Evolutionary conservation across 2,888 invertebrate genomes (phyloP).

Genomic region (Drosophila kuntzei): DNA sequence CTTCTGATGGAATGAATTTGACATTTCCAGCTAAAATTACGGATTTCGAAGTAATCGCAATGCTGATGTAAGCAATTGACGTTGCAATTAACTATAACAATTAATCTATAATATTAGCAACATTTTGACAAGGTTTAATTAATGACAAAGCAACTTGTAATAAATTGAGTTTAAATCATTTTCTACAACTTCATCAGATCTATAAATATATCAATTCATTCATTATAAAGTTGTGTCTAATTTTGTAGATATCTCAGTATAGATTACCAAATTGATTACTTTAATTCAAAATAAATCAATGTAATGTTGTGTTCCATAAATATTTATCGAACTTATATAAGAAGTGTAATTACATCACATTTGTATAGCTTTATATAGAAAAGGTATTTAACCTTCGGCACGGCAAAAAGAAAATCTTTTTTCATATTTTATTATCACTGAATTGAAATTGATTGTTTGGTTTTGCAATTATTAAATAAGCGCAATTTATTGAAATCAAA

Average conservation of each 20-base stretch:
- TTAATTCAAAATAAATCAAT: too few species aligned
- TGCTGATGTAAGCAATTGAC: constrained; percentile 43
- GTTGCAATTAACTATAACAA: constrained; percentile 38
- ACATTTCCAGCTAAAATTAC: constrained; percentile 44
- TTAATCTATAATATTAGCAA: constrained; percentile 15
- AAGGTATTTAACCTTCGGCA: neutral
- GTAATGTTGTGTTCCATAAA: too few species aligned
- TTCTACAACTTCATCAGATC: neutral
- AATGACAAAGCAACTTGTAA: constrained; percentile 1
- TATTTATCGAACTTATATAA: too few species aligned
- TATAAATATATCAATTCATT: neutral
- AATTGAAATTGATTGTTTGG: constrained; percentile 14
- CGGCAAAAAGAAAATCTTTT: neutral
- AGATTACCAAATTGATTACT: too few species aligned
- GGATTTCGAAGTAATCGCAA: constrained; percentile 21
- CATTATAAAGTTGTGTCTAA: too few species aligned
- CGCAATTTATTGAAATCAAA: constrained; percentile 57
- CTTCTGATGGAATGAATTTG: constrained; percentile 44
- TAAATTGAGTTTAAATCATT: neutral
- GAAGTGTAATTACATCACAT: too few species aligned
- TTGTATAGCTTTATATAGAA: too few species aligned
- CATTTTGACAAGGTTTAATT: constrained; percentile 14
- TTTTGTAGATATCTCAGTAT: too few species aligned
- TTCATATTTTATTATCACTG: constrained; percentile 1
- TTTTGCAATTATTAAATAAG: constrained; percentile 25